Evolutionary conservation across 2,888 invertebrate genomes (phyloP).

Genomic region (Cantharis nigra): DNA sequence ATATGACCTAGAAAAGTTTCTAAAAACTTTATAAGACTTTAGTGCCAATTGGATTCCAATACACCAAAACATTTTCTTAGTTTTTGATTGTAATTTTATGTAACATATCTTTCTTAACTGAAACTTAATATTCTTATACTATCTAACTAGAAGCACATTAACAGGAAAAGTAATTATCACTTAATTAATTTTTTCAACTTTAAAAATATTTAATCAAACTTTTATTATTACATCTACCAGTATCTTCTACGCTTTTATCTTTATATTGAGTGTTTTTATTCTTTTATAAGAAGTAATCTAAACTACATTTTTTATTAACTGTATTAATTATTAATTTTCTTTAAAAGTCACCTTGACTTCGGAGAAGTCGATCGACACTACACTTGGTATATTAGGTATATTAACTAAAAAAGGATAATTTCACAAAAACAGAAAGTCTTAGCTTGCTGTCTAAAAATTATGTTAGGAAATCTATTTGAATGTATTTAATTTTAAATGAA

Average conservation of each 20-base stretch:
- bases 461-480: too few relatives aligned
- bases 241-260: background rate
- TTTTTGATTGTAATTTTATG: background rate
- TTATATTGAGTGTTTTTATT: background rate
- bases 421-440: too few relatives aligned
- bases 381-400: too few relatives aligned
- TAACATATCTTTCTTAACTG: background rate
- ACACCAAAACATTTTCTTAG: conserved; percentile 7
- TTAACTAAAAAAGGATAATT: too few relatives aligned
- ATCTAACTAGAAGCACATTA: background rate
- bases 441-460: too few relatives aligned
- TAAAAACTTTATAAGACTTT: conserved; percentile 20
- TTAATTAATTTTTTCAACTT: background rate
- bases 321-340: too few relatives aligned
- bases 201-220: background rate
- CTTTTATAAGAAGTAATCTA: background rate
- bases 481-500: too few relatives aligned
- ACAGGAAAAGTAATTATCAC: background rate
- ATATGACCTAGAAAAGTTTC: conserved; percentile 19
- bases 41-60: conserved; percentile 18
- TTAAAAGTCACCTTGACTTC: too few relatives aligned
- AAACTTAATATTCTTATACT: background rate
- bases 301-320: background rate
- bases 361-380: too few relatives aligned
- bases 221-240: background rate